Evolutionary conservation across 2,113 vertebrate species (phyloP), one percentile per base, ranked within the genome.

Genomic region (Garra rufa): DNA sequence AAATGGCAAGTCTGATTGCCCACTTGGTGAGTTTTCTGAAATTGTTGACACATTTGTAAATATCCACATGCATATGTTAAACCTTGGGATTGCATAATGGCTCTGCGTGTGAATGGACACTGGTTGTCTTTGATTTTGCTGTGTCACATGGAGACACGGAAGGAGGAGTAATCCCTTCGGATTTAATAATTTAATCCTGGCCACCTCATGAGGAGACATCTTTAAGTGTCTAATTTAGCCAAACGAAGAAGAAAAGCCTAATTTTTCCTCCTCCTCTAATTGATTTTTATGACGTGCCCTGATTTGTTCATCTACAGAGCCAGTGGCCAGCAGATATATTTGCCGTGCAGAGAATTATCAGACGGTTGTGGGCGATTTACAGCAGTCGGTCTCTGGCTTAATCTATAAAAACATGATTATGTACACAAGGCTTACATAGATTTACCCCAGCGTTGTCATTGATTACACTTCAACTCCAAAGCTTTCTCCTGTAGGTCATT

Each of bases 321-420:
- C 61, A 34, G 81, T 78, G 86, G 85, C 87, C 71, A 50, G 19
- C 74, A 87, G 88, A 89, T 82, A 89, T 90, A 85, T 90, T 91
- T 57, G 86, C 86, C 88, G 88, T 86, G 83, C 85, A 89, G 84
- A 83, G 59, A 87, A 89, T 92, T 88, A 90, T 92, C 83, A 57
- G 70, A 86, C 85, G 21, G 34, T 19, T 21, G 19, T 13, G 19
- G 38, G 17, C 15, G 38, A 63, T 83, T 74, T 78, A 65, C 70
- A 76, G 65, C 67, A 9, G 76, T 91, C 89, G 89, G 83, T 88
- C 80, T 84, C 86, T 83, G 74, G 88, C 63, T 83, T 74, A 87
- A 90, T 93, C 90, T 89, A 92, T 91, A 89, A 92, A 90, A 92
- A 92, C 88, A 90, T 74, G 89, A 92, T 90, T 91, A 86, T 84